Evolutionary conservation across 2,888 invertebrate species (phyloP).

Genomic region (Hydrotaea diabolus): DNA sequence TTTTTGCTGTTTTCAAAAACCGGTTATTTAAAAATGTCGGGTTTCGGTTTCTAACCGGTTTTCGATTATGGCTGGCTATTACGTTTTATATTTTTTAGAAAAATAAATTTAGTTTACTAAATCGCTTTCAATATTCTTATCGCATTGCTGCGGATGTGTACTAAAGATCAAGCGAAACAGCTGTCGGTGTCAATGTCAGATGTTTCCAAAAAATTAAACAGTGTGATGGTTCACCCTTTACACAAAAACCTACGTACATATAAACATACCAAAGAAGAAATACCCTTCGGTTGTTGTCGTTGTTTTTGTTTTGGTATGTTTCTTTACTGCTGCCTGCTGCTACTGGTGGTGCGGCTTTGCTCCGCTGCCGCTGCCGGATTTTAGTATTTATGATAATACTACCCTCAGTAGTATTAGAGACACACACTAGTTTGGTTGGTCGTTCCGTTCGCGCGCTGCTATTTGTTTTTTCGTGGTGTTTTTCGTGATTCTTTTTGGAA

Average conservation of each 20-base stretch:
- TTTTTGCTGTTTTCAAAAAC: no score
- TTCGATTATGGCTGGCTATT: no score
- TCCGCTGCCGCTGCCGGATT: background rate
- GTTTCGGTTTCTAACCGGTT: no score
- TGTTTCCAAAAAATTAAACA: no score
- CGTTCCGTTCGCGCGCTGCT: conserved; percentile 20
- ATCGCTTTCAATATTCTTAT: no score
- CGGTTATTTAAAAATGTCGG: no score
- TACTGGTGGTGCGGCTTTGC: background rate
- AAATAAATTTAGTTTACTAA: no score
- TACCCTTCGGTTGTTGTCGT: background rate
- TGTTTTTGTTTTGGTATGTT: conserved; percentile 16
- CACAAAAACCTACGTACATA: background rate
- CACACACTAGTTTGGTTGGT: conserved; percentile 58
- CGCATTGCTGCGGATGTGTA: no score
- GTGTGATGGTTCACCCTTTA: no score
- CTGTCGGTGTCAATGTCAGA: no score
- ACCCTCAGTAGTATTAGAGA: conserved; percentile 61
- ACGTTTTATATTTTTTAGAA: no score
- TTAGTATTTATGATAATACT: conserved; percentile 33
- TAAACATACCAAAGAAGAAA: conserved; percentile 3
- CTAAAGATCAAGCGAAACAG: no score
- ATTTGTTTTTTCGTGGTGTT: conserved; percentile 20
- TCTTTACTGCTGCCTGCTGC: conserved; percentile 5
- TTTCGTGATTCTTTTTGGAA: conserved; percentile 37